Evolutionary conservation across 1,140 invertebrate genomes (phyloP), one percentile per base, ranked within the genome.

Genomic region (Drosophila biarmipes): DNA sequence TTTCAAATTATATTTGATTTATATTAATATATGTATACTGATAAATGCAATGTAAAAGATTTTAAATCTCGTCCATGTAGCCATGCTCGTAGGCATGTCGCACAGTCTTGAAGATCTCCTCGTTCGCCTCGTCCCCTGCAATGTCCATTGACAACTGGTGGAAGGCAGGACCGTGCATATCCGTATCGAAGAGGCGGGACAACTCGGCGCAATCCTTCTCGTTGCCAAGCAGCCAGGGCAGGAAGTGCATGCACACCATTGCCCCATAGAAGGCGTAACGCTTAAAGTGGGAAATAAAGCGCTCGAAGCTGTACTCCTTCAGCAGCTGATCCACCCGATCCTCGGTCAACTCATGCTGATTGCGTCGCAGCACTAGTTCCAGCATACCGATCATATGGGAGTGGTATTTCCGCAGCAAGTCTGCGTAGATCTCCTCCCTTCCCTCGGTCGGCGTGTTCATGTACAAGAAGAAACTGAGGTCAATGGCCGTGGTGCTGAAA

Each of bases 381-480:
- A 87, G 59, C 48, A 71, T 58, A 14, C 89, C 69, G 15, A 66
- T 52, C 82, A 87, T 89, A 6, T 49, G 34, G 7, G 21, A 43
- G 17, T 87, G 75, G 37, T 87, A 87, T 10, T 54, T 46, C 0
- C 40, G 37, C 42, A 87, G n/a, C 34, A 87, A 21, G 1, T 48
- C 19, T 2, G 61, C 38, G 17, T 58, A 89, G 34, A 75, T 27
- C 12, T 38, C 45, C 0, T 38, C 42, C 1, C 87, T 81, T 0
- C 67, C 46, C 1, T 59, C 68, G 5, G 51, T 40, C 0, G 75
- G 51, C 4, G 82, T 87, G 46, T 92, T 92, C 77, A 92, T 90
- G 52, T 90, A 92, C 72, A 92, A 48, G n/a, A 80, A 85, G 53
- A 92, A 92, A 29, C 84, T 82, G 3, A 92, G 35, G 48, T 92